Conservation (phyloP, 1,140 invertebrate genomes). For the Mesaphorura yosii region DNA sequence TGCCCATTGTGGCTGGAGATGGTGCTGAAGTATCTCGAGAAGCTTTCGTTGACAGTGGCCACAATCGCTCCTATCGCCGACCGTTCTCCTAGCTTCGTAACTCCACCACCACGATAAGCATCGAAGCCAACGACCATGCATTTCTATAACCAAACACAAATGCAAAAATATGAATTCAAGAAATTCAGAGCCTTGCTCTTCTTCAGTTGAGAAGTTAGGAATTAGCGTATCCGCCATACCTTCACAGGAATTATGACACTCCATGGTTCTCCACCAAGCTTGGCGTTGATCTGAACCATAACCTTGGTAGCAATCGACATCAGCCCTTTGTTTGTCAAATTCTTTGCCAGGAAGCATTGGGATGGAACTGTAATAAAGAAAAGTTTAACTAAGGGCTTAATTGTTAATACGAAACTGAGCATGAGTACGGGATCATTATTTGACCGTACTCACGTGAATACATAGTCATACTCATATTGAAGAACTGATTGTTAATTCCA, state of each 20-base stretch:
- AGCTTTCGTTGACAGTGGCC: slow-evolving; percentile 53
- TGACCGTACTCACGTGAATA: no score
- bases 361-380: slow-evolving; percentile 18
- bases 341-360: slow-evolving; percentile 13
- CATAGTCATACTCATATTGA: background rate
- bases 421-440: background rate
- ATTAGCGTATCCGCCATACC: slow-evolving; percentile 31
- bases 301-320: slow-evolving; percentile 46
- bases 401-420: background rate
- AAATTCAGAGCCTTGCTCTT: slow-evolving; percentile 12
- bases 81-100: slow-evolving; percentile 37
- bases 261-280: slow-evolving; percentile 50
- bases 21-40: slow-evolving; percentile 55
- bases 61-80: slow-evolving; percentile 64
- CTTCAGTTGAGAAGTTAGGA: slow-evolving; percentile 2
- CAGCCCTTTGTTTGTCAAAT: slow-evolving; percentile 35
- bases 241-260: slow-evolving; percentile 39
- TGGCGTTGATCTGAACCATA: slow-evolving; percentile 48
- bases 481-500: background rate
- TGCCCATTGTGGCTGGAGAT: slow-evolving; percentile 54
- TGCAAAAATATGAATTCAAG: background rate
- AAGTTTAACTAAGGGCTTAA: background rate
- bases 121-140: slow-evolving; percentile 80
- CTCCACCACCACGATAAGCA: slow-evolving; percentile 60
- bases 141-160: slow-evolving; percentile 36